Percentiles rank a stretch among this genome's conserved stretches.
phyloP scores from a whole-genome alignment of 2,113 vertebrate genomes.

The Fulica atra region DNA sequence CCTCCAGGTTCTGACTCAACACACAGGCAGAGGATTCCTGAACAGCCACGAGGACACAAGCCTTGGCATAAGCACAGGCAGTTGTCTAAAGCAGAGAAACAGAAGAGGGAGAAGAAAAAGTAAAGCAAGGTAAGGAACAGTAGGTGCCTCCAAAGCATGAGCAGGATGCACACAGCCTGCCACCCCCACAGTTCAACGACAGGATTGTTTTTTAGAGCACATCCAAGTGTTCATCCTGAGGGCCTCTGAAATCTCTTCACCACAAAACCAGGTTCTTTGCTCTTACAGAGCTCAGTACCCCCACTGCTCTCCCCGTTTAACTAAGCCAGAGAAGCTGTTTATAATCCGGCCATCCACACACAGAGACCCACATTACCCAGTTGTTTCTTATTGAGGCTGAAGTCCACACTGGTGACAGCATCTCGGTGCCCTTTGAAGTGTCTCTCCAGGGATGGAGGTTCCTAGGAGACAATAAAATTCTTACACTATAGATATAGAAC shows the following conservation, averaged over 20 bases:
- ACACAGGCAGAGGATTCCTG: rapidly evolving
- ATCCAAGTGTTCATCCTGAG: neutral
- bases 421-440: slow-evolving; percentile 95
- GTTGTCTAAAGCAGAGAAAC: neutral
- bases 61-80: neutral
- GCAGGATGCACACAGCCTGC: neutral
- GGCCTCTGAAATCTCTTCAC: neutral
- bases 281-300: neutral
- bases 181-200: neutral
- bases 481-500: neutral
- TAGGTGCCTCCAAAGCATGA: neutral
- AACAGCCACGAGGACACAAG: neutral
- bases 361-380: slow-evolving; percentile 78
- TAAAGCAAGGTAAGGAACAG: rapidly evolving
- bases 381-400: slow-evolving; percentile 89
- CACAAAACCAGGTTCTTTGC: neutral
- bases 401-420: slow-evolving; percentile 88
- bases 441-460: slow-evolving; percentile 89
- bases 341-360: neutral
- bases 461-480: slow-evolving; percentile 69
- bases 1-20: neutral
- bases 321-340: neutral
- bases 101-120: neutral
- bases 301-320: neutral
- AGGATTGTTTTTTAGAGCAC: neutral